A percentile compares a stretch with the other conserved stretches of the same genome.
These are phyloP conservation scores for Physocephala rufipes DNA, from an alignment of 2,888 invertebrate genomes.

Conservation along the genomic window DNA sequence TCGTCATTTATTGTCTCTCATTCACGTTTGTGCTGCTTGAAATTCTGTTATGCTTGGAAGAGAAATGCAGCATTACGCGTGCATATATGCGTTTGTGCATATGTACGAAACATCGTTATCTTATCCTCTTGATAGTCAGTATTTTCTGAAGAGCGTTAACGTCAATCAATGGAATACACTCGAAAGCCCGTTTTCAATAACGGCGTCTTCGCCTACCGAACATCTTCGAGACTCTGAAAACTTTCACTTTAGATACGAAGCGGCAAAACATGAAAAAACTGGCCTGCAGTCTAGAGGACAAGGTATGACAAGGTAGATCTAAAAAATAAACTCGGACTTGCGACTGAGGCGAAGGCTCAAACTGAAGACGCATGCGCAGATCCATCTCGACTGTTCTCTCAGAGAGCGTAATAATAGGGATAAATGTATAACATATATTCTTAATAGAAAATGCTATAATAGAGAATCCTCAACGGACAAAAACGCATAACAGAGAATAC, in stretches of 20 bases:
- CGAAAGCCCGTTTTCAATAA: constrained; percentile 10
- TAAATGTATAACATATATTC: no score
- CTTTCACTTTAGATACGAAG: constrained; percentile 22
- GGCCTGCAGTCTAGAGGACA: constrained; percentile 17
- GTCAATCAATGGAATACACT: background rate
- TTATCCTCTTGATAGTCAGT: no score
- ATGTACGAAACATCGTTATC: no score
- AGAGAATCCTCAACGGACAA: no score
- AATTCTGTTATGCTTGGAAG: no score
- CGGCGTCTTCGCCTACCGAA: constrained; percentile 34
- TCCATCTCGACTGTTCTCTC: no score
- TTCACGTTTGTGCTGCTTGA: no score
- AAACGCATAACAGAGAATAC: no score
- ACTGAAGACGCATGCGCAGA: background rate
- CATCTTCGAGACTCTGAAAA: constrained; percentile 37
- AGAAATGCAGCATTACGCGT: no score
- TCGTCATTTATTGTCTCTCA: no score
- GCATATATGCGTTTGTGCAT: background rate
- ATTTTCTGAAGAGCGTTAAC: background rate
- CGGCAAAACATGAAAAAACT: constrained; percentile 28
- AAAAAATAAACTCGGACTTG: constrained; percentile 25
- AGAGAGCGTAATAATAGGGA: no score
- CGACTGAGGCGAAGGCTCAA: background rate
- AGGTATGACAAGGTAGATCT: background rate
- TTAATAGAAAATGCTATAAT: no score